Evolutionary conservation across 1,140 invertebrate species (phyloP), one percentile per base, ranked within the genome.

Genomic region (Drosophila orena): DNA sequence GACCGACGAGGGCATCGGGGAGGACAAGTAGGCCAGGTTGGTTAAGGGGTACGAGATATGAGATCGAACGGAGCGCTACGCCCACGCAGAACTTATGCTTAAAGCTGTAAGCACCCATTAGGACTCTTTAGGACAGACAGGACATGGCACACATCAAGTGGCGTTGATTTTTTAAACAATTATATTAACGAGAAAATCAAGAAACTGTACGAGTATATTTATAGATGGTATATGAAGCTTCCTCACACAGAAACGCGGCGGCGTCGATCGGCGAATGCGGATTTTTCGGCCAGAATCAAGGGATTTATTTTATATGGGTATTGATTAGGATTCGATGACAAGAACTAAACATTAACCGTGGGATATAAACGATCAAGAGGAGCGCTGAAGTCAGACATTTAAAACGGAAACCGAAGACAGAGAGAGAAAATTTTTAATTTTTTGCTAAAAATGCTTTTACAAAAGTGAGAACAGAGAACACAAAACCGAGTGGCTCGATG

Each of bases 371-470:
- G 58, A 71, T 46, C 64, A 53, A 50, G 56, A 69, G 71, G 38
- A 40, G 79, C 61, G 75, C 70, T 81, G 77, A 69, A 77, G 68
- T 79, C 62, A 34, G 66, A 65, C 66, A 80, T 84, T 89, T 89
- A 89, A 77, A 71, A 79, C 52, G 52, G 34, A 30, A 66, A 71
- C 20, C 14, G 58, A 54, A 43, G 46, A 42, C 34, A 75, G 47
- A 75, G 35, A 54, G 52, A 70, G 35, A 54, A 44, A 56, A 80
- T 78, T 89, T 89, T 89, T 84, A 89, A 89, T 90, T 89, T 89
- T 89, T 89, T 89, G 84, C 84, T 89, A 89, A 84, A 77, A 89
- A 80, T 90, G 84, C 84, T 89, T 88, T 84, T 89, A 89, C 85
- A 89, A 89, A 76, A 70, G 65, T 58, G 55, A 62, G 58, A 75